phyloP scores from a whole-genome alignment of 1,140 invertebrate species.

The Tribolium castaneum region DNA sequence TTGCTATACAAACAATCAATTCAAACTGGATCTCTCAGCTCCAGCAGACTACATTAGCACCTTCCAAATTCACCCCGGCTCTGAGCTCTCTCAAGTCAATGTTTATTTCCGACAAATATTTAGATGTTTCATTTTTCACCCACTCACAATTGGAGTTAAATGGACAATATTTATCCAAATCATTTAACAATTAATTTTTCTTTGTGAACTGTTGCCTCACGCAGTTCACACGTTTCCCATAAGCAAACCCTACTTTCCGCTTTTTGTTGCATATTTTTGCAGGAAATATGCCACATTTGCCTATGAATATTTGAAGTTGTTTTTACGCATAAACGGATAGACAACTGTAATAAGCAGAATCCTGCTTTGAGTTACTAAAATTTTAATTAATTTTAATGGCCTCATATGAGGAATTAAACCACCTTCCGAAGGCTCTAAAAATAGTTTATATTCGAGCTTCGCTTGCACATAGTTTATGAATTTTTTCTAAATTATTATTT shows the following conservation, averaged over 20 bases:
- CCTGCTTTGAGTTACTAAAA: no score
- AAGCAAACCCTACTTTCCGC: neutral
- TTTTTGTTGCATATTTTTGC: neutral
- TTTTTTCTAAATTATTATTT: no score
- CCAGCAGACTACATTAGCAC: conserved; percentile 34
- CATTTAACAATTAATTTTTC: conserved; percentile 12
- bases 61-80: conserved; percentile 17
- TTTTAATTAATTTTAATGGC: no score
- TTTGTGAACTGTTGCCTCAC: neutral
- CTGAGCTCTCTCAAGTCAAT: conserved; percentile 20
- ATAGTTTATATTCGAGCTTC: no score
- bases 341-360: no score
- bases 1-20: conserved; percentile 41
- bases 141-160: conserved; percentile 25
- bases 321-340: no score
- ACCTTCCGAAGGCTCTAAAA: no score
- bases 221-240: neutral
- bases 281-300: neutral
- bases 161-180: conserved; percentile 26
- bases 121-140: conserved; percentile 25
- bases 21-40: conserved; percentile 37
- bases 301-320: no score
- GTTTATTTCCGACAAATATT: conserved; percentile 27
- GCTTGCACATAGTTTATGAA: no score
- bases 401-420: no score